Conservation (phyloP, 2,113 vertebrate species). For the Lepisosteus osseus region DNA sequence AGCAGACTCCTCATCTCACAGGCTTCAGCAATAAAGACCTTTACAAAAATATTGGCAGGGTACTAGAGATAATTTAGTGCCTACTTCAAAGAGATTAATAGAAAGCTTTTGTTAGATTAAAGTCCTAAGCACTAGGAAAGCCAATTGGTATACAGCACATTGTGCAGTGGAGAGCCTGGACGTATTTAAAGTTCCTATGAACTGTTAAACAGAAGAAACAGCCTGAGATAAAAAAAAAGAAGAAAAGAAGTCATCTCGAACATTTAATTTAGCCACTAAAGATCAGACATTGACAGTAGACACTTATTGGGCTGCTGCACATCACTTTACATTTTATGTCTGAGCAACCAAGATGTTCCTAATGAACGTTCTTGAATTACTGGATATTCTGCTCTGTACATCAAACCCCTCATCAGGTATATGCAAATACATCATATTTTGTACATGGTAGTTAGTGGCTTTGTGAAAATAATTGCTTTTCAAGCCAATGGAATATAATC, state of each 20-base stretch:
- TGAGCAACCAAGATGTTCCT: too few relatives aligned
- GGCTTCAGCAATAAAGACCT: conserved; percentile 47
- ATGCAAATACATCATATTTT: too few relatives aligned
- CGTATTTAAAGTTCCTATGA: conserved; percentile 15
- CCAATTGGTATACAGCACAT: conserved; percentile 47
- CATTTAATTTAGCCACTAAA: neutral
- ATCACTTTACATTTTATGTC: too few relatives aligned
- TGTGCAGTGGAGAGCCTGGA: conserved; percentile 47
- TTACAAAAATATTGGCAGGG: conserved; percentile 50
- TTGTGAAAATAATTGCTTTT: too few relatives aligned
- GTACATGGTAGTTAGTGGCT: too few relatives aligned
- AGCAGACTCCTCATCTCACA: conserved; percentile 38
- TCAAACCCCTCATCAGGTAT: too few relatives aligned
- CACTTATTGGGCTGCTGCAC: too few relatives aligned
- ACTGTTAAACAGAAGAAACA: conserved; percentile 19
- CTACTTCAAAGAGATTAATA: conserved; percentile 56
- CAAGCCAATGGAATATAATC: too few relatives aligned
- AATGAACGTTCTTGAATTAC: too few relatives aligned
- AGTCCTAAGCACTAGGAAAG: conserved; percentile 49
- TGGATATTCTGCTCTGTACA: too few relatives aligned
- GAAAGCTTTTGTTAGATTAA: conserved; percentile 58
- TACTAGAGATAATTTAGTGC: conserved; percentile 49
- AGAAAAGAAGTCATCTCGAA: neutral
- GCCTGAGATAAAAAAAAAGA: neutral
- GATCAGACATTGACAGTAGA: too few relatives aligned